Evolutionary conservation across 2,113 vertebrate genomes (phyloP), one percentile per base, ranked within the genome.

Genomic region (Columbina picui): DNA sequence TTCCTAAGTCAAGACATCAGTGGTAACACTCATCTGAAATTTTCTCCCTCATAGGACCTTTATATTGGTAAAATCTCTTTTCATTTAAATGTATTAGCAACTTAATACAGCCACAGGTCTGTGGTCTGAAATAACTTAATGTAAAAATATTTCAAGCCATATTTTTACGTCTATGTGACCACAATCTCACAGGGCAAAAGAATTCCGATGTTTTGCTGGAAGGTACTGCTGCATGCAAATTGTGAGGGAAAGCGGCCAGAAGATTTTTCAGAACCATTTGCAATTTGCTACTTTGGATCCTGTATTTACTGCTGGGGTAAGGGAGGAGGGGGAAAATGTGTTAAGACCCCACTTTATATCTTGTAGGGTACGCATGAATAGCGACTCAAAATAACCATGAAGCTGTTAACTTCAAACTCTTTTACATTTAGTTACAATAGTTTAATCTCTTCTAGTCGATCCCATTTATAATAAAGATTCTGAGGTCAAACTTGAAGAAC

Each of bases 161-260:
- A 30, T 52, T 88, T 87, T 85, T 70, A 23, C 25, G 53, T 75
- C 39, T 59, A 18, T 55, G 27, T 26, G 55, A 43, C 32, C 41
- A 45, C 30, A 52, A 68, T 39, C 20, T 32, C 52, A 53, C 0
- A 15, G 36, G 19, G 56, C 20, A 67, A 55, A 90, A 84, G 18
- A 93, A 81, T 71, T 55, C n/a, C 74, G 36, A 69, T 53, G 30
- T 50, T 70, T 26, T 36, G 29, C 2, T 61, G 41, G 84, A 39
- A 59, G 32, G 21, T 50, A 29, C 14, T 56, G 36, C n/a, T 78
- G n/a, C 52, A 53, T 0, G 0, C 27, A 32, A 39, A 39, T 2
- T 55, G 26, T 61, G 30, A 74, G 77, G 39, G 5, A 22, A 73
- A 65, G 21, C 2, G 2, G 29, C 12, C 68, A 71, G 13, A 34